Conservation (phyloP, 1,140 invertebrate genomes). For the Oreohelix idahoensis region DNA sequence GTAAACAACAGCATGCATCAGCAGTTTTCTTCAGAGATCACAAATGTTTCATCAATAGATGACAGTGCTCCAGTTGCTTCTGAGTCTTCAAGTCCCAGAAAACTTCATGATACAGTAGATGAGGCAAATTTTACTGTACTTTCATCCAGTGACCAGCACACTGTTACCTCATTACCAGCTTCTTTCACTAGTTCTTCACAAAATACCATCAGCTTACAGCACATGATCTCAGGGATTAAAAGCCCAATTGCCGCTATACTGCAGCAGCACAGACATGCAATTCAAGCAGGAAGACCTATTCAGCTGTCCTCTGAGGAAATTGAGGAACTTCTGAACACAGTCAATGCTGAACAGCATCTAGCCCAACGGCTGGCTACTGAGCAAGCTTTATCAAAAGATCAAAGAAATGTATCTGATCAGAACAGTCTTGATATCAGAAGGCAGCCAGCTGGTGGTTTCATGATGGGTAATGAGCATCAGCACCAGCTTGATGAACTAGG, state of each 20-base stretch:
- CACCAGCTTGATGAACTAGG: conserved; percentile 10
- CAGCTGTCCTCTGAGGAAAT: conserved; percentile 32
- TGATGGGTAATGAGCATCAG: background rate
- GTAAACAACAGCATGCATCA: background rate
- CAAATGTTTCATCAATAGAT: background rate
- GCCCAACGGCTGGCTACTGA: background rate
- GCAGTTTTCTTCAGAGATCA: background rate
- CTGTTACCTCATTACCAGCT: background rate
- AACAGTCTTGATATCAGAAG: background rate
- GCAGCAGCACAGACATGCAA: conserved; percentile 33
- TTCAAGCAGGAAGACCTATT: conserved; percentile 19
- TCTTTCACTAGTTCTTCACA: background rate
- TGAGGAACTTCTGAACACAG: conserved; percentile 26
- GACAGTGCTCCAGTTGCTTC: background rate
- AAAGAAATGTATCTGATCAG: conserved; percentile 10
- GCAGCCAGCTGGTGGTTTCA: background rate
- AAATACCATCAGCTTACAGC: background rate
- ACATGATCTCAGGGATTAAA: background rate
- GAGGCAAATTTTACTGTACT: background rate
- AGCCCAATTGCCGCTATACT: conserved; percentile 30
- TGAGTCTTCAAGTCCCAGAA: conserved; percentile 5
- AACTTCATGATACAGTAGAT: background rate
- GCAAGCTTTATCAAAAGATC: background rate
- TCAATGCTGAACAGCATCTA: conserved; percentile 16
- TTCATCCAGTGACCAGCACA: background rate